Evolutionary conservation across 2,888 invertebrate species (phyloP).

Genomic region (Agrochola lota): DNA sequence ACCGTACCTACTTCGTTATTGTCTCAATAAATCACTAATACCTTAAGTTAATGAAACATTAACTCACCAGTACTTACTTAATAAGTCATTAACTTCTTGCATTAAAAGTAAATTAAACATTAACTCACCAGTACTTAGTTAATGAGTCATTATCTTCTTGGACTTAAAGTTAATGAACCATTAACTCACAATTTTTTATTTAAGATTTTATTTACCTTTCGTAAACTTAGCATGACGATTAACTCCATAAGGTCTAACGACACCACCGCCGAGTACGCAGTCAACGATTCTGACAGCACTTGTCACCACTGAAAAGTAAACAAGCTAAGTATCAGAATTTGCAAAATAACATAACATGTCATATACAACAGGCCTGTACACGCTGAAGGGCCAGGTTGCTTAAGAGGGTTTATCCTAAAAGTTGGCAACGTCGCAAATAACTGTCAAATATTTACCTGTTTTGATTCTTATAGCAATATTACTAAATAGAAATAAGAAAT

Average conservation of each 20-base stretch:
- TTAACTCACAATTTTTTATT: not conserved
- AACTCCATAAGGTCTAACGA: not conserved
- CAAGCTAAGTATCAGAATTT: not conserved
- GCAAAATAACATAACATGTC: not conserved
- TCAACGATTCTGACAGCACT: conserved; percentile 14
- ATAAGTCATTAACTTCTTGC: not conserved
- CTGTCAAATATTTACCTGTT: too few relatives aligned
- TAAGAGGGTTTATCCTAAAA: too few relatives aligned
- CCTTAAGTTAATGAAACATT: not conserved
- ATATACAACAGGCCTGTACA: too few relatives aligned
- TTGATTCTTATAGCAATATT: too few relatives aligned
- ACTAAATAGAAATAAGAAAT: too few relatives aligned
- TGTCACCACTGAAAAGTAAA: conserved; percentile 6
- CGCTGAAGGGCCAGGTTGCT: too few relatives aligned
- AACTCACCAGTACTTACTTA: not conserved
- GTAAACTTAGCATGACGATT: not conserved
- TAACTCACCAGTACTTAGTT: not conserved
- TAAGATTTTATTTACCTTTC: conserved; percentile 17
- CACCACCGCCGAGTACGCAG: not conserved
- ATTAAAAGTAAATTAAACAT: not conserved
- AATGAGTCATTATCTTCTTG: not conserved
- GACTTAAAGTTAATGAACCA: not conserved
- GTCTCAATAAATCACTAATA: not conserved
- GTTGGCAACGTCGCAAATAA: too few relatives aligned
- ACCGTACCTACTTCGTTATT: too few relatives aligned